Conservation (phyloP, 2,113 vertebrate species). For the Aegithalos caudatus region DNA sequence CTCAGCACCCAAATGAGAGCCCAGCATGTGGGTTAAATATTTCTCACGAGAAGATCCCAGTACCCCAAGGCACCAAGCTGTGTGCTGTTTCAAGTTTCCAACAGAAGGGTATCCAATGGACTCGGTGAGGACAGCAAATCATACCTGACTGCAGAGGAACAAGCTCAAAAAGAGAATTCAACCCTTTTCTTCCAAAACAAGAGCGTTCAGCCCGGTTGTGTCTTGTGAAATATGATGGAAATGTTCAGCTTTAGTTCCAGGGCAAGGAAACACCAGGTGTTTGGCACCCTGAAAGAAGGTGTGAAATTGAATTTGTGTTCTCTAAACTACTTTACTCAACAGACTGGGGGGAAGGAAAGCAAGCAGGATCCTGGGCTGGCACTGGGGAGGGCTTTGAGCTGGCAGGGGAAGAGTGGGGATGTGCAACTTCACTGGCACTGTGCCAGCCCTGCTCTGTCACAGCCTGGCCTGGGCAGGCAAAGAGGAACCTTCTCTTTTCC, state of each 20-base stretch:
- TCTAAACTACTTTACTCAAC: not conserved
- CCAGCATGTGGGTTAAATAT: not conserved
- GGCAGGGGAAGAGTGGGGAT: not conserved
- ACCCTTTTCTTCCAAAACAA: not conserved
- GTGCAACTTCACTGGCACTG: not conserved
- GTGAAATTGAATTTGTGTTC: constrained; percentile 32
- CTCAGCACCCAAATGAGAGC: not conserved
- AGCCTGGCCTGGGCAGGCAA: not conserved
- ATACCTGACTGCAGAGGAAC: not conserved
- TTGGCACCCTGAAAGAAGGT: constrained; percentile 21
- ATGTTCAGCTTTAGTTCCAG: constrained; percentile 42
- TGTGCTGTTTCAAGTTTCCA: not conserved
- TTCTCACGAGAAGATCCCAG: not conserved
- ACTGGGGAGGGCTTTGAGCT: not conserved
- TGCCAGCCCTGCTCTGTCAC: not conserved
- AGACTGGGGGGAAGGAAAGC: not conserved
- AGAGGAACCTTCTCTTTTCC: not conserved
- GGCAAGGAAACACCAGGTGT: constrained; percentile 10
- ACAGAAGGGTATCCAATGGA: not conserved
- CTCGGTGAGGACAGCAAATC: not conserved
- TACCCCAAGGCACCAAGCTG: not conserved
- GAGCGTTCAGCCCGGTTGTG: not conserved
- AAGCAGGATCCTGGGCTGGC: not conserved
- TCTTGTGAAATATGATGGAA: not conserved
- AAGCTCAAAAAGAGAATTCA: not conserved